Evolutionary conservation across 1,140 invertebrate species (phyloP).

Genomic region (Daktulosphaira vitifoliae): DNA sequence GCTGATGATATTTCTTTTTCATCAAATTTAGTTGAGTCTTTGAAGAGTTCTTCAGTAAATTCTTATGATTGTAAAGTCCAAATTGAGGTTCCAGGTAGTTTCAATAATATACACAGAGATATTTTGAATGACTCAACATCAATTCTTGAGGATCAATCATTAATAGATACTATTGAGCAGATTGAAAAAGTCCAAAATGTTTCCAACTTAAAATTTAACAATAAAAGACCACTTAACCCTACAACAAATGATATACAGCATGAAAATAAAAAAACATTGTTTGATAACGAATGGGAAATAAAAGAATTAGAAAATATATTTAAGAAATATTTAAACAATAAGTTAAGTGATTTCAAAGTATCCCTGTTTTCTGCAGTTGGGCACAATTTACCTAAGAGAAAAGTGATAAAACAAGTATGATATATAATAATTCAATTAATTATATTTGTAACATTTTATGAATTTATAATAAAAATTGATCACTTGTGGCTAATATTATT

Average conservation of each 20-base stretch:
- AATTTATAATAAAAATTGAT: too few species aligned
- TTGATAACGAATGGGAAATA: slow-evolving; percentile 33
- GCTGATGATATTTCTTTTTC: too few species aligned
- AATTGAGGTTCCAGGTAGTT: too few species aligned
- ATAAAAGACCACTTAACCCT: slow-evolving; percentile 35
- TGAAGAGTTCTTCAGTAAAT: too few species aligned
- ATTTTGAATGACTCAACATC: too few species aligned
- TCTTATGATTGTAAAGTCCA: too few species aligned
- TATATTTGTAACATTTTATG: too few species aligned
- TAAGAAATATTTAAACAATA: slow-evolving; percentile 29
- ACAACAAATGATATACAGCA: background rate
- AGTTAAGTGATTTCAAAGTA: slow-evolving; percentile 15
- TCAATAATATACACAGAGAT: too few species aligned
- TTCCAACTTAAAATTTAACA: slow-evolving; percentile 39
- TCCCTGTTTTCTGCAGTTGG: slow-evolving; percentile 22
- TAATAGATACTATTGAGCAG: slow-evolving; percentile 33
- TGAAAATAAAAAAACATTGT: slow-evolving; percentile 10
- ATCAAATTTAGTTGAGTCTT: too few species aligned
- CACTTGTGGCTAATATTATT: too few species aligned
- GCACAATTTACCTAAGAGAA: background rate
- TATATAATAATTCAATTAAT: too few species aligned
- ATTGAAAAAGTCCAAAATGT: slow-evolving; percentile 38
- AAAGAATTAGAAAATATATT: slow-evolving; percentile 23
- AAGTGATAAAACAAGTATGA: background rate
- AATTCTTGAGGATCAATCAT: slow-evolving; percentile 35